Conservation (phyloP, 2,888 invertebrate genomes). For the Erebia ligea region DNA sequence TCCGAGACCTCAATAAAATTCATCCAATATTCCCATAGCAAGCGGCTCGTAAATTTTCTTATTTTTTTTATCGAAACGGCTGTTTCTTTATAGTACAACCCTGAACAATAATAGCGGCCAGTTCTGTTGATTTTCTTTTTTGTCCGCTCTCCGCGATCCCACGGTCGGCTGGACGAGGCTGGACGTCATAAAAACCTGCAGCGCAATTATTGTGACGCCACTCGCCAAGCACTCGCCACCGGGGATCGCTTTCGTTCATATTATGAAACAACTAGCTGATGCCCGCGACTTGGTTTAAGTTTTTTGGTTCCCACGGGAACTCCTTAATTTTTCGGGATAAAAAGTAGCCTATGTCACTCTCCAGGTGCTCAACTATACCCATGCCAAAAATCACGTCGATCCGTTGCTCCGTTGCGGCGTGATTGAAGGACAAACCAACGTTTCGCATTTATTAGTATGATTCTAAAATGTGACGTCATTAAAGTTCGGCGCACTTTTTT, state of each 20-base stretch:
- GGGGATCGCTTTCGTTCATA: slow-evolving; percentile 12
- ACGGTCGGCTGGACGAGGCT: slow-evolving; percentile 31
- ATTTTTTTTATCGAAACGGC: slow-evolving; percentile 2
- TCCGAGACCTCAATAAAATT: neutral
- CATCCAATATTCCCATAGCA: slow-evolving; percentile 5
- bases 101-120: slow-evolving; percentile 37
- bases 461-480: too few species aligned
- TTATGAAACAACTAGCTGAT: neutral
- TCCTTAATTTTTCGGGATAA: too few species aligned
- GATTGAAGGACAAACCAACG: too few species aligned
- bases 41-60: neutral
- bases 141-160: slow-evolving; percentile 37
- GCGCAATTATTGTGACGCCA: slow-evolving; percentile 8
- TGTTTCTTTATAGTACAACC: slow-evolving; percentile 7
- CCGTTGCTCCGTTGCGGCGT: too few species aligned
- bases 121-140: slow-evolving; percentile 30
- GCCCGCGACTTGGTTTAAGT: too few species aligned
- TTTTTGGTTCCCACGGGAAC: too few species aligned
- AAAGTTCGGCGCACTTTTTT: too few species aligned
- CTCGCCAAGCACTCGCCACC: neutral
- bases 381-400: too few species aligned
- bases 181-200: slow-evolving; percentile 37
- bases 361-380: too few species aligned
- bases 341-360: too few species aligned
- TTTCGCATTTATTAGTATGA: too few species aligned